Evolutionary conservation across 2,113 vertebrate genomes (phyloP).

Genomic region (Montifringilla adamsi): DNA sequence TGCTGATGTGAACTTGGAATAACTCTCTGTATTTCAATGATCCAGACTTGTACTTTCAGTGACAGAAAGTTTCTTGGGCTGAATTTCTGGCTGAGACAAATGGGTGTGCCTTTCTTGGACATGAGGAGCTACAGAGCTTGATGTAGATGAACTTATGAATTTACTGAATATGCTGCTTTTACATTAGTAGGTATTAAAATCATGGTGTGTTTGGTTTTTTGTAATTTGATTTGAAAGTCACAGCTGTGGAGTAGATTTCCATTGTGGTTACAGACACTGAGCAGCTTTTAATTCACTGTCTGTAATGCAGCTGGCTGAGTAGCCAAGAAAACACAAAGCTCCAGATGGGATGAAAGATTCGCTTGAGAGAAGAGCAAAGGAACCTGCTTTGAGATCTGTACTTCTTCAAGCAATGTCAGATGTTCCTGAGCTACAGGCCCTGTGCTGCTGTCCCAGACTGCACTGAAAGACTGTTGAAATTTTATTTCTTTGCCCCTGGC

Average conservation of each 20-base stretch:
- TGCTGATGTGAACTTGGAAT: neutral
- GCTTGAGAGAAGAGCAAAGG: neutral
- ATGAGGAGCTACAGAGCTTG: neutral
- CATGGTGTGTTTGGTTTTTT: neutral
- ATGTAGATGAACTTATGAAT: neutral
- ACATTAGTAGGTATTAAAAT: neutral
- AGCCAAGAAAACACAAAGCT: neutral
- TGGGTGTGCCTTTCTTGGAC: neutral
- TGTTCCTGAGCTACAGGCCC: neutral
- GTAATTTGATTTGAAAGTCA: neutral
- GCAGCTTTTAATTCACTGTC: neutral
- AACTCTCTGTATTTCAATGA: neutral
- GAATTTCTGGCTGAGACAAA: neutral
- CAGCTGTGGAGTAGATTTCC: neutral
- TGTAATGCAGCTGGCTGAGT: neutral
- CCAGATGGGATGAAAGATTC: neutral
- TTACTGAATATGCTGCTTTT: neutral
- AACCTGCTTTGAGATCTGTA: neutral
- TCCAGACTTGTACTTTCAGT: neutral
- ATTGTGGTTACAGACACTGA: neutral
- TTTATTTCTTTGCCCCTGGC: neutral
- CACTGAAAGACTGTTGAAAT: neutral
- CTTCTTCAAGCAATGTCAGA: neutral
- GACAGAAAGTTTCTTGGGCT: neutral
- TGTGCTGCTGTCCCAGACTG: neutral